Evolutionary conservation across 1,140 invertebrate species (phyloP).

Genomic region (Listronotus bonariensis): DNA sequence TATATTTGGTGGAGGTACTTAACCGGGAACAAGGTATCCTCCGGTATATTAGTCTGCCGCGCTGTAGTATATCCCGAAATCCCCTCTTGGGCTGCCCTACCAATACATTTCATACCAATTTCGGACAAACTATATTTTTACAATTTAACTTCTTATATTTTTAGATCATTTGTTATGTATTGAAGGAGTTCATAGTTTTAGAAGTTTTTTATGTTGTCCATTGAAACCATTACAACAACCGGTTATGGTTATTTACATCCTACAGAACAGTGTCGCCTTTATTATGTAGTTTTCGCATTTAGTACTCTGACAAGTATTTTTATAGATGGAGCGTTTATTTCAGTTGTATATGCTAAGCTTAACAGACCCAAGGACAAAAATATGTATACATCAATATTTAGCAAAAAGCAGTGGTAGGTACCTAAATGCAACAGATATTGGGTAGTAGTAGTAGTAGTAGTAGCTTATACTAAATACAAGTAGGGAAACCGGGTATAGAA

Average conservation of each 20-base stretch:
- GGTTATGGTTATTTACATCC: constrained; percentile 44
- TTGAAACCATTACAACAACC: constrained; percentile 44
- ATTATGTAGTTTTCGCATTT: constrained; percentile 35
- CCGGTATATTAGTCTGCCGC: no score
- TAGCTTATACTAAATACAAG: no score
- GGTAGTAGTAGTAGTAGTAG: no score
- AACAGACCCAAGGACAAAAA: constrained; percentile 58
- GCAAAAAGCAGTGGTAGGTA: constrained; percentile 63
- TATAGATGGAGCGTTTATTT: constrained; percentile 44
- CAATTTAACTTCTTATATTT: no score
- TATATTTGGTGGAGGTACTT: no score
- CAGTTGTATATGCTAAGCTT: constrained; percentile 62
- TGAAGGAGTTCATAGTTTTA: constrained; percentile 33
- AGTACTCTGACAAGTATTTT: constrained; percentile 41
- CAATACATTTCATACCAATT: no score
- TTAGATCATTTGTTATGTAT: constrained; percentile 29
- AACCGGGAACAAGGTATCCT: no score
- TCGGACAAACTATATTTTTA: no score
- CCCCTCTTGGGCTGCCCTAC: no score
- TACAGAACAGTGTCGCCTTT: constrained; percentile 37
- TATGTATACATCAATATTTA: constrained; percentile 58
- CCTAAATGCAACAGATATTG: no score
- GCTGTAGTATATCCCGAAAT: no score
- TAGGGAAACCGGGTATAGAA: no score
- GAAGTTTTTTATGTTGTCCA: constrained; percentile 43